These are phyloP conservation scores for Acromyrmex echinatior DNA, from an alignment of 1,140 invertebrate genomes.

Conservation along the genomic window DNA sequence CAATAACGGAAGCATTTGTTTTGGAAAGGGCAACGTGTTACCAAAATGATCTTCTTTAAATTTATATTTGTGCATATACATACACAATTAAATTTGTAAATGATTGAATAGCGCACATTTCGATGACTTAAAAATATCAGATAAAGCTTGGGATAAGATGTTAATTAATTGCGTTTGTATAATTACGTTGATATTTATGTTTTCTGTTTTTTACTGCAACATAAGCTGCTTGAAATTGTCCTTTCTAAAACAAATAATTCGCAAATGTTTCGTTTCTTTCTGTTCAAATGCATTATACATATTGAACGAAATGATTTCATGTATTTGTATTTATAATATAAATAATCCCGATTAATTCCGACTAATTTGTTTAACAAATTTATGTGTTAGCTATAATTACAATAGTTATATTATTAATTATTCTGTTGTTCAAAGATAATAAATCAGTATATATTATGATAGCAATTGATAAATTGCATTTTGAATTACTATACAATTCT, in stretches of 20 bases:
- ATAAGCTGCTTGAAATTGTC: not conserved
- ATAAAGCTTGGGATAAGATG: constrained; percentile 4
- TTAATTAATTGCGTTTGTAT: not conserved
- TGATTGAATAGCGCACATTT: not conserved
- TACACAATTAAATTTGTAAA: not conserved
- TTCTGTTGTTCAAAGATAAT: not conserved
- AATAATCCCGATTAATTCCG: not conserved
- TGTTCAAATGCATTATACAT: not conserved
- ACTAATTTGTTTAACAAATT: constrained; percentile 28
- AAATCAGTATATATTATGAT: no score
- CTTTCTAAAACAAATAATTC: constrained; percentile 37
- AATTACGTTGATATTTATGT: not conserved
- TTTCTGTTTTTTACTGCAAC: not conserved
- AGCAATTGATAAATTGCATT: not conserved
- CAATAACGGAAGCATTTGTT: not conserved
- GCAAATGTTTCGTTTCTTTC: not conserved
- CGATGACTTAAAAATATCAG: not conserved
- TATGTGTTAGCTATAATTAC: not conserved
- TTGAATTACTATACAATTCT: not conserved
- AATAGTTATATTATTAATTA: not conserved
- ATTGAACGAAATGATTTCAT: not conserved
- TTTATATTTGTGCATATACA: not conserved
- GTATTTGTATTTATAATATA: not conserved
- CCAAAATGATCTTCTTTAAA: not conserved
- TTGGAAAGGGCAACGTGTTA: constrained; percentile 1